Base-by-base conservation (phyloP, 1,140 invertebrate genomes). In the Pygmarrhopalites habei region DNA sequence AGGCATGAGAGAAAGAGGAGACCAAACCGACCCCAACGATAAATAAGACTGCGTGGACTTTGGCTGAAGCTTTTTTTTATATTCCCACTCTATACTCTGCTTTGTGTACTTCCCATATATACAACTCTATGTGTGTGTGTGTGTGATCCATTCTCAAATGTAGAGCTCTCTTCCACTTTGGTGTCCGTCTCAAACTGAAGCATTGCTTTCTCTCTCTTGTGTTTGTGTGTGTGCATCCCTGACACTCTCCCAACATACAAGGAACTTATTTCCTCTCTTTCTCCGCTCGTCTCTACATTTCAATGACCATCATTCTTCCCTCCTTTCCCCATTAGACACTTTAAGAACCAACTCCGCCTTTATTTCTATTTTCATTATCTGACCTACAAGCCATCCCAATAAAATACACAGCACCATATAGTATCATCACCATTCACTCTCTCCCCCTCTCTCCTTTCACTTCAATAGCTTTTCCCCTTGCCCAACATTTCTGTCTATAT, bases 311-410 rank as follows among this genome's bases (percentile, higher is more conserved):
- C 52, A 59, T 58, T 64, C 57, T 64, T 59, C 43, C 56, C 35
- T 56, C 21, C 53, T 44, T 58, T 64, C 46, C 43, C 62, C 62
- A 64, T 64, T 64, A 64, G 56, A 64, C 57, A 58, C 56, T 59
- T 59, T 58, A 53, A 53, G 62, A 41, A 59, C 55, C 57, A 53
- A 59, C 56, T 53, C 62, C 53, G 61, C 53, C 61, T 46, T 63
- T 63, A 58, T 63, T 58, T 63, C 61, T 51, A 63, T 59, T 64
- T 59, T 64, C 62, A 64, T 64, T 64, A 64, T 58, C 56, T 64
- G 62, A 64, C 62, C 62, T 57, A 51, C 44, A 58, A 58, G 46
- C 46, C 30, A 57, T 52, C 32, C 30, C 47, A 52, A 61, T 61
- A 55, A 61, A 52, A 61, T 61, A 52, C 46, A 43, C 25, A 39